Base-by-base conservation (phyloP, 2,113 vertebrate genomes). In the Jacana jacana region DNA sequence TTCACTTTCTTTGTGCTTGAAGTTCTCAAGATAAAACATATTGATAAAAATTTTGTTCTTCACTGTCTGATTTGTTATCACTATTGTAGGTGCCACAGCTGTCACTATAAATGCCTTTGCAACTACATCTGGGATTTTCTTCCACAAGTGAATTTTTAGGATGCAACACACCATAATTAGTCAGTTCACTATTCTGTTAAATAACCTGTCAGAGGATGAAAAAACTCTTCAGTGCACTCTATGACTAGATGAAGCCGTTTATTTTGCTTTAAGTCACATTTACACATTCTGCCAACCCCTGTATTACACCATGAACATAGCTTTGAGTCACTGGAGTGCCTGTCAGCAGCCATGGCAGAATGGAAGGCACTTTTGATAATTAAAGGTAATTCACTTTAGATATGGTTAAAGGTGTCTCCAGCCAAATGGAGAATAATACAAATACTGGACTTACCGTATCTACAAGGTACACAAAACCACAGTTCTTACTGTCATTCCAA, bases 211-310 rank as follows among this genome's bases (percentile, higher is more conserved):
- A 86, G 69, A 58, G 54, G 37, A 69, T 28, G 19, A 78, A 83
- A 81, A 91, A 71, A 46, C 65, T 46, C 60, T 52, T 84, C 60
- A 54, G 17, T 37, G 46, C 70, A 20, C 20, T 94, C 75, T 49
- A 11, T 7, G 33, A 82, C 28, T 33, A 60, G 51, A 77, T 17
- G 55, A 86, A 88, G 88, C 22, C 73, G 81, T 88, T 81, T 73
- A 91, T 91, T 57, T 89, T 84, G 18, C 64, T 89, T 81, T 44
- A 88, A 83, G 44, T 73, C 68, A 83, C 39, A 89, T 88, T 93
- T 92, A 92, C 52, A 69, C 14, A 1, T 86, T 82, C 71, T 83
- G 37, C 40, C 58, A 81, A 18, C 42, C 78, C 63, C 86, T 86
- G 61, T 10, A 70, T 54, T 27, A 92, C 54, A 88, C 25, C 42